These are phyloP conservation scores for Arothron firmamentum DNA, from an alignment of 2,113 vertebrate species.

Conservation along the genomic window DNA sequence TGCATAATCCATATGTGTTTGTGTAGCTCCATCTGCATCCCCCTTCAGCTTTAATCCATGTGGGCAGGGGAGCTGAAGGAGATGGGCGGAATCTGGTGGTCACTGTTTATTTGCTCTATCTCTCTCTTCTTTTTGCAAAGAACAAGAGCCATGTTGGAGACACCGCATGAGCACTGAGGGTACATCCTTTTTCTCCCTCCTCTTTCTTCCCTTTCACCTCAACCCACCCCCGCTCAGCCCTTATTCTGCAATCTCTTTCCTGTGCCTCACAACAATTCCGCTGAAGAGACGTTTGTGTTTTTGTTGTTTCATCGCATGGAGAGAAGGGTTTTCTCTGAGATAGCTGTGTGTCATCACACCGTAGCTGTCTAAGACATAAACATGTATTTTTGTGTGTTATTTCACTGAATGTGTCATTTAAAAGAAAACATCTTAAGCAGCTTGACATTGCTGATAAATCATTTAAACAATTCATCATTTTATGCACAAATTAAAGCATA, in stretches of 20 bases:
- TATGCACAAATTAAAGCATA: too few species aligned
- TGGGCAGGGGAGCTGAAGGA: conserved; percentile 41
- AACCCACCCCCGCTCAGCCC: background rate
- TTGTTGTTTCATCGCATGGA: background rate
- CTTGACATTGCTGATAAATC: too few species aligned
- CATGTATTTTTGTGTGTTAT: too few species aligned
- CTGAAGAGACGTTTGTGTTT: background rate
- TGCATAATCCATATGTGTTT: conserved; percentile 31
- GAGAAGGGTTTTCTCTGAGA: background rate
- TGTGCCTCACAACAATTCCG: conserved; percentile 12
- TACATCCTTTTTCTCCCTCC: conserved; percentile 57
- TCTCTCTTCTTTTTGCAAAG: conserved; percentile 58
- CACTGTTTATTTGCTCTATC: conserved; percentile 75
- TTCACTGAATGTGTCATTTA: too few species aligned
- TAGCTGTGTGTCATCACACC: too few species aligned
- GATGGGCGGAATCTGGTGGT: conserved; percentile 35
- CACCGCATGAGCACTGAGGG: conserved; percentile 67
- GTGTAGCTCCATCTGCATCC: conserved; percentile 6
- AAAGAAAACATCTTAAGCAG: too few species aligned
- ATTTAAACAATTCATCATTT: too few species aligned
- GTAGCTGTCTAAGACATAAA: too few species aligned
- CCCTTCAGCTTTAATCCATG: conserved; percentile 40
- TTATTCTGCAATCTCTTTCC: conserved; percentile 16
- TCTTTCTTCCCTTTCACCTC: conserved; percentile 45
- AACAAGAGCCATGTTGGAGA: conserved; percentile 62